phyloP scores from a whole-genome alignment of 1,140 invertebrate species.

The Spodoptera frugiperda region DNA sequence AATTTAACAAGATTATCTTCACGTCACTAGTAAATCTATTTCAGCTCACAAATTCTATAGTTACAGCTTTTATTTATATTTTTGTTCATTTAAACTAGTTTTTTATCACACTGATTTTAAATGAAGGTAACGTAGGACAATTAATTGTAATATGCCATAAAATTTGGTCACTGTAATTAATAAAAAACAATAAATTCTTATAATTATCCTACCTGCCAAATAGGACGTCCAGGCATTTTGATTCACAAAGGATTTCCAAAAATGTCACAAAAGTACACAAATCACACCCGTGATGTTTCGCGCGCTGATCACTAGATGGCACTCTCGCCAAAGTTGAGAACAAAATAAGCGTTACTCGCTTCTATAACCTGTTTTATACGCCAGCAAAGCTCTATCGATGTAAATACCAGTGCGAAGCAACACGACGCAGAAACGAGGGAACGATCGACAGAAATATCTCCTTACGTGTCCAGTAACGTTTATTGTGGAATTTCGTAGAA shows the following conservation, averaged over 20 bases:
- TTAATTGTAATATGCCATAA: too few species aligned
- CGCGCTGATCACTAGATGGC: conserved; percentile 80
- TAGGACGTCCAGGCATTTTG: conserved; percentile 86
- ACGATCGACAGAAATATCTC: conserved; percentile 79
- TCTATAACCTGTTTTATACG: conserved; percentile 86
- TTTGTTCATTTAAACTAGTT: too few species aligned
- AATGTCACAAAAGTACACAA: conserved; percentile 62
- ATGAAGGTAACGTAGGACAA: too few species aligned
- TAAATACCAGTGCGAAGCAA: conserved; percentile 80
- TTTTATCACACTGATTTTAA: too few species aligned
- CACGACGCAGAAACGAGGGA: conserved; percentile 75
- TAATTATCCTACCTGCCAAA: conserved; percentile 84
- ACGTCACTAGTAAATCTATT: too few species aligned
- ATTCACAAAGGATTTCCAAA: conserved; percentile 58
- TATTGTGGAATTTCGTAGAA: conserved; percentile 54
- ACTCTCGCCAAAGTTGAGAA: conserved; percentile 82
- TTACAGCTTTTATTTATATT: too few species aligned
- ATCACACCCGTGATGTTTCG: conserved; percentile 68
- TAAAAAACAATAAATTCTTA: conserved; percentile 44
- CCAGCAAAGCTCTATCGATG: conserved; percentile 70
- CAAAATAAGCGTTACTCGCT: conserved; percentile 83
- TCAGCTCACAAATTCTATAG: too few species aligned
- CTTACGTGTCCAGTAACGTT: conserved; percentile 64
- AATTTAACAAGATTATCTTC: too few species aligned
- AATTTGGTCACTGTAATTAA: not conserved